Evolutionary conservation across 2,113 vertebrate species (phyloP).

Genomic region (Suncus etruscus): DNA sequence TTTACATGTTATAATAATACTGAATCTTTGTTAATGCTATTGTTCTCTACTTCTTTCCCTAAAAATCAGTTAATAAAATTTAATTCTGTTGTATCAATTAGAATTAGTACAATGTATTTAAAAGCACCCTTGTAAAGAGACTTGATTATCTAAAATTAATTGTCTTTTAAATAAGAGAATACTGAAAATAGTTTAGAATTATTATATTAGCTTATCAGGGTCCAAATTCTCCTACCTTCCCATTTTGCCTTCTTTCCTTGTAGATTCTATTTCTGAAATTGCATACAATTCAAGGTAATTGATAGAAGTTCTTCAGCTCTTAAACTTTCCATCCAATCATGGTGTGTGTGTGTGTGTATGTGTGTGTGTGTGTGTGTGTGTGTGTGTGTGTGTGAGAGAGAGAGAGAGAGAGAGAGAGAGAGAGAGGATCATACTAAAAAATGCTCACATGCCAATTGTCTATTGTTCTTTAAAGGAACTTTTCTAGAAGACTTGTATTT

Average conservation of each 20-base stretch:
- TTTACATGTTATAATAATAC: background rate
- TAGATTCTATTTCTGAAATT: background rate
- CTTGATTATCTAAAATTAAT: constrained; percentile 3
- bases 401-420: no score
- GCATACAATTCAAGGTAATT: background rate
- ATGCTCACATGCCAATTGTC: background rate
- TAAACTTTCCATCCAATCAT: background rate
- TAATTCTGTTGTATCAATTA: background rate
- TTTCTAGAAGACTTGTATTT: background rate
- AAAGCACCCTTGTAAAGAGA: background rate
- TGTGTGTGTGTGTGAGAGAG: no score
- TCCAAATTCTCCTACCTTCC: background rate
- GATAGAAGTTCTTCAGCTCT: background rate
- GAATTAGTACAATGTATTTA: constrained; percentile 21
- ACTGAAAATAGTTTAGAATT: background rate
- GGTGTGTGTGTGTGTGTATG: no score
- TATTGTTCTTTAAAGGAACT: background rate
- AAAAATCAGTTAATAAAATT: constrained; percentile 15
- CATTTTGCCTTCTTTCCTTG: background rate
- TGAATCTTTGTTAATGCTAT: constrained; percentile 19
- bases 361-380: no score
- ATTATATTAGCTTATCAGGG: background rate
- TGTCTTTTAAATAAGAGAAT: background rate
- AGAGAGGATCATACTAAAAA: background rate
- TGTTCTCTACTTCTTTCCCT: fast-evolving